These are phyloP conservation scores for Hycleus cichorii DNA, from an alignment of 1,140 invertebrate genomes.

Conservation along the genomic window DNA sequence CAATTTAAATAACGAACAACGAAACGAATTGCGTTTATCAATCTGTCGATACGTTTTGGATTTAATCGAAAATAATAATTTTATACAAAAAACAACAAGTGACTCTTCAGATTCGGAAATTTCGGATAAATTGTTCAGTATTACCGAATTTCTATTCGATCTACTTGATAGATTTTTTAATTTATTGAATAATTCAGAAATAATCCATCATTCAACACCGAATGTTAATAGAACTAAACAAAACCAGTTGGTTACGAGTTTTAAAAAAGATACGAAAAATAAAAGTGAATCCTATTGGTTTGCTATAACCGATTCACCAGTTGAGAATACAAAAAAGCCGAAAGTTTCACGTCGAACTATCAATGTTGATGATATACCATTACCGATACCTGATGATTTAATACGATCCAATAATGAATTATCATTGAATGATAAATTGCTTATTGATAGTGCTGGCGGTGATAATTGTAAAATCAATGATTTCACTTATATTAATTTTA, in stretches of 20 bases:
- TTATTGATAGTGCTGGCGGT: no score
- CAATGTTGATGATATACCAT: conserved; percentile 36
- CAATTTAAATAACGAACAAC: conserved; percentile 20
- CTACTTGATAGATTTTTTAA: conserved; percentile 36
- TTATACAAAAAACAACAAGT: conserved; percentile 3
- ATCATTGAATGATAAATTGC: no score
- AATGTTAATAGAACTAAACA: background rate
- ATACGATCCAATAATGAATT: background rate
- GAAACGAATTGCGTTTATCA: conserved; percentile 29
- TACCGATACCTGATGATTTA: conserved; percentile 28
- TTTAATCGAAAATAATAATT: conserved; percentile 21
- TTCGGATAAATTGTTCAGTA: conserved; percentile 33
- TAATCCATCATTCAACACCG: conserved; percentile 21
- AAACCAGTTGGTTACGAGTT: conserved; percentile 21
- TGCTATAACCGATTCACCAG: conserved; percentile 20
- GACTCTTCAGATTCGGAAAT: conserved; percentile 16
- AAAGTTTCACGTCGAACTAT: conserved; percentile 4
- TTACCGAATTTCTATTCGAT: conserved; percentile 36
- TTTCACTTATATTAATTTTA: no score
- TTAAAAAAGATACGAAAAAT: conserved; percentile 23
- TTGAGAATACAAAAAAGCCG: background rate
- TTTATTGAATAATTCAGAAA: conserved; percentile 10
- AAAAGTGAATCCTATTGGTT: conserved; percentile 36
- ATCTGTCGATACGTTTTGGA: conserved; percentile 26
- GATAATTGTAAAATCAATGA: no score